These are phyloP conservation scores for Carposina sasakii DNA, from an alignment of 1,140 invertebrate species.

Conservation along the genomic window DNA sequence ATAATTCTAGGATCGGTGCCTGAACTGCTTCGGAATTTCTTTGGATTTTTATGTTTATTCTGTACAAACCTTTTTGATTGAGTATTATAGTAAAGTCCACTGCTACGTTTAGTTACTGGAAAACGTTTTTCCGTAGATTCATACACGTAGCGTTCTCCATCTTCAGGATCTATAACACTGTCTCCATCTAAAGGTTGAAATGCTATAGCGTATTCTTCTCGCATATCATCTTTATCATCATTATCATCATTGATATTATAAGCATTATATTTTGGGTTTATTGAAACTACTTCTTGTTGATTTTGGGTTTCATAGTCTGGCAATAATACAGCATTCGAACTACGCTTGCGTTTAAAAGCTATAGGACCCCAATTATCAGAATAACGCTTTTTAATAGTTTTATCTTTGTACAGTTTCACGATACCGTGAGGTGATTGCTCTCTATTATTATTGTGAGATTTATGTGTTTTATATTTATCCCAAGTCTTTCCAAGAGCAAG, in stretches of 20 bases:
- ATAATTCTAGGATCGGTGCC: slow-evolving; percentile 71
- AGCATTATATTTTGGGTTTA: slow-evolving; percentile 54
- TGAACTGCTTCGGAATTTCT: slow-evolving; percentile 60
- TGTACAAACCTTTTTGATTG: slow-evolving; percentile 62
- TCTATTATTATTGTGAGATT: slow-evolving; percentile 36
- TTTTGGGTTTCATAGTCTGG: slow-evolving; percentile 48
- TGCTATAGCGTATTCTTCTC: slow-evolving; percentile 72
- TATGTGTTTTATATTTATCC: slow-evolving; percentile 76
- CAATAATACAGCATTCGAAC: slow-evolving; percentile 42
- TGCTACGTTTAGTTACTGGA: slow-evolving; percentile 77
- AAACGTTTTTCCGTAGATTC: slow-evolving; percentile 74
- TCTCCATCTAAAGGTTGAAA: slow-evolving; percentile 73
- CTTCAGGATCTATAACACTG: slow-evolving; percentile 53
- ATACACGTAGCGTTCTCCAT: slow-evolving; percentile 61
- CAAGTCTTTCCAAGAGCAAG: slow-evolving; percentile 73
- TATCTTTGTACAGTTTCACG: slow-evolving; percentile 62
- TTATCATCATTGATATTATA: slow-evolving; percentile 51
- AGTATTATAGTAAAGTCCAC: slow-evolving; percentile 57
- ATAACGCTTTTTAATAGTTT: slow-evolving; percentile 62
- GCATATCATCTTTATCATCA: slow-evolving; percentile 64
- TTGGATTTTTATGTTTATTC: slow-evolving; percentile 53
- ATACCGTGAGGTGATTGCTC: slow-evolving; percentile 53
- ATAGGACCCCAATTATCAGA: slow-evolving; percentile 66
- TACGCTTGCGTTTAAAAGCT: slow-evolving; percentile 68
- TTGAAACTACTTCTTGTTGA: slow-evolving; percentile 50